Base-by-base conservation (phyloP, 2,888 invertebrate genomes). In the Prosopocoilus inquinatus region DNA sequence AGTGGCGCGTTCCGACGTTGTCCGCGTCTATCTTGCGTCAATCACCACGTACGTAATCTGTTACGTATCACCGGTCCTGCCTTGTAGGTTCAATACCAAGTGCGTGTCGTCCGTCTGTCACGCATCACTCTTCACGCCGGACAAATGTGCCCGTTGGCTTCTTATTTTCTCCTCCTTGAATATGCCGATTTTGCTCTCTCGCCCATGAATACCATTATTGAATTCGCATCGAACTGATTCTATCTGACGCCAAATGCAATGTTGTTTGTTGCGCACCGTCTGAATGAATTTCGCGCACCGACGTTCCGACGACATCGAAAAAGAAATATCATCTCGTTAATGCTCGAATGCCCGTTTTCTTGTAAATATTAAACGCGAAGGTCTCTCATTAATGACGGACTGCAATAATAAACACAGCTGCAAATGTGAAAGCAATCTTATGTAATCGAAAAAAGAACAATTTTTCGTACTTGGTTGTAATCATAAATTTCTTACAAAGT, bases 11-110 rank as follows among this genome's bases (percentile, higher is more conserved):
- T 57, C 59, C 52, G 52, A 52, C 48, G 52, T 51, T 45, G 47
- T 51, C 55, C 34, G 55, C 61, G 63, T 63, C 64, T 61, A 60
- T 66, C 63, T 59, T 57, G 66, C 63, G 65, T 68, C 67, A 67
- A 62, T 66, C 65, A 63, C 55, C 64, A 55, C 64, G 66, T 67
- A 47, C 63, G 64, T 66, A 68, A 68, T 67, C 65, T 66, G 67
- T 65, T 62, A 57, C 41, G 58, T 61, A 68, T 67, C 66, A 61
- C 61, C 64, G 63, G 12, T 51, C 44, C 43, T 47, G 44, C 61
- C 56, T 54, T 55, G 60, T 62, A 55, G 55, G 54, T 50, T 58
- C 60, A 62, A 60, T 58, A 57, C 58, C 53, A 44, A 55, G 48
- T 58, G 50, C 53, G 59, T 55, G 60, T 60, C 53, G 50, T 55